Base-by-base conservation (phyloP, 2,888 invertebrate genomes). In the Sarcophaga subvicina region DNA sequence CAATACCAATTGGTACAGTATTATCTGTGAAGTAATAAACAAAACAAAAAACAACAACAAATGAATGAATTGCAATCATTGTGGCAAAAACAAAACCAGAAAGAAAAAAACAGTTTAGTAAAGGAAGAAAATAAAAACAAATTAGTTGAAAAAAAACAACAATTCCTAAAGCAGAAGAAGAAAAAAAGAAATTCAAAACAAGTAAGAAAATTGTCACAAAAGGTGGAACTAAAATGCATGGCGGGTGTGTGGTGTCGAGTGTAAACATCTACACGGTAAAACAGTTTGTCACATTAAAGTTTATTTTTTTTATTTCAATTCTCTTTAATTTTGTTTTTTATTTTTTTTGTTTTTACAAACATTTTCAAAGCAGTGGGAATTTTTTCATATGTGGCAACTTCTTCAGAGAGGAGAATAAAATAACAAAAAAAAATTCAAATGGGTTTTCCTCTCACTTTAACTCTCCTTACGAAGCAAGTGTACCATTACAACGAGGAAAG, bases 1-100 rank as follows among this genome's bases (percentile, higher is more conserved):
- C 97, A 90, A 97, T 97, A 84, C 97, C 97, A 89, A 97, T 96
- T 89, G 97, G 97, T 93, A 97, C 97, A 71, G 94, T 95, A 91
- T 94, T 94, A 93, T 92, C 93, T 93, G 87, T 17, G 17, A 89
- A 84, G 64, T 70, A 78, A 45, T 85, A 71, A 70, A 71, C 66
- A 49, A 49, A 80, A 70, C 25, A 80, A 82, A 64, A 79, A 76
- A 71, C 47, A 82, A 71, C 59, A 60, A 45, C 49, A n/a, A 25
- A 77, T 54, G 62, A 80, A 47, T 20, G 14, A 12, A 64, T 49
- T 73, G 49, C 22, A 81, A 73, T 49, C 60, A 62, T 63, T 47
- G 60, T 75, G 69, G 69, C 12, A 64, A 67, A 14, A 76, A 66
- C 6, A 75, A 54, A 63, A 37, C 37, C 37, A 70, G 63, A 20